phyloP scores from a whole-genome alignment of 2,113 vertebrate genomes.

The Calypte anna region DNA sequence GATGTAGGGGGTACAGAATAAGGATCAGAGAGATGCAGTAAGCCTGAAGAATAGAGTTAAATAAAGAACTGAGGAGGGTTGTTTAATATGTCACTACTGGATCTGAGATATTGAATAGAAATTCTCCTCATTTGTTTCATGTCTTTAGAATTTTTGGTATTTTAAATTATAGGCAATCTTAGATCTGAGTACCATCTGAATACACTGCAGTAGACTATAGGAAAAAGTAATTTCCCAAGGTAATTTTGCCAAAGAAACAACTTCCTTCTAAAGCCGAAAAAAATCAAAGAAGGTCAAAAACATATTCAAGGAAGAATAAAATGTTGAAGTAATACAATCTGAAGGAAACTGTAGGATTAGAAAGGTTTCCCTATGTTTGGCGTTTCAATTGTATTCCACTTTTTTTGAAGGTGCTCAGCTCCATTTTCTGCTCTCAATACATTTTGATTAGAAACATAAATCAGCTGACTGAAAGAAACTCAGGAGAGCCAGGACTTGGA shows the following conservation, averaged over 20 bases:
- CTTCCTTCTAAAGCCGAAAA: background rate
- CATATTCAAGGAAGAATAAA: background rate
- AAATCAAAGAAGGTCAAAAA: background rate
- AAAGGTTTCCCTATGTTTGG: background rate
- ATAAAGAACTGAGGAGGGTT: background rate
- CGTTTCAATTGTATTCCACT: background rate
- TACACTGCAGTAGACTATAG: background rate
- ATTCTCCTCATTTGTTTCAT: background rate
- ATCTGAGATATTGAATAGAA: background rate
- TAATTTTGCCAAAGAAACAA: background rate
- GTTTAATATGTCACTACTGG: background rate
- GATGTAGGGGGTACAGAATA: background rate
- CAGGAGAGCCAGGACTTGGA: background rate
- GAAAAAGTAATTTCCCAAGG: background rate
- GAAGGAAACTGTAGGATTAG: background rate
- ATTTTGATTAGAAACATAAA: constrained; percentile 29
- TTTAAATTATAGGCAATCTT: background rate
- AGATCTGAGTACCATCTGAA: background rate
- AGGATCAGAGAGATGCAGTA: background rate
- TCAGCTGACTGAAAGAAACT: constrained; percentile 38
- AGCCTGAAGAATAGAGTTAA: background rate
- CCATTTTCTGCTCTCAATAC: constrained; percentile 12
- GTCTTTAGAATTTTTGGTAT: background rate
- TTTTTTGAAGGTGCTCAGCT: background rate
- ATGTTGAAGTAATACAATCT: background rate